phyloP scores from a whole-genome alignment of 2,888 invertebrate genomes.

The Caenorhabditis sp. region DNA sequence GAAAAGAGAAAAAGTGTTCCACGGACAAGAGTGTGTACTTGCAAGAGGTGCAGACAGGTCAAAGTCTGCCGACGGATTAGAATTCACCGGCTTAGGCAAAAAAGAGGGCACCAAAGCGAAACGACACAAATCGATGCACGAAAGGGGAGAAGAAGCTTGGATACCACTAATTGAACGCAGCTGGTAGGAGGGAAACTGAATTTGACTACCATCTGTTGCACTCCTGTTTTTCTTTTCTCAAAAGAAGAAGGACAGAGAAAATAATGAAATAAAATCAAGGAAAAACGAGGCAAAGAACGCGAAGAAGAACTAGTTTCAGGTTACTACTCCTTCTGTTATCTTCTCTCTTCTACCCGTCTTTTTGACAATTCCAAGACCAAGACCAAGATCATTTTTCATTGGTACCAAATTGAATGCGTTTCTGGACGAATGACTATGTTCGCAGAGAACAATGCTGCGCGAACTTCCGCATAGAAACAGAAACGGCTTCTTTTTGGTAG shows the following conservation, averaged over 20 bases:
- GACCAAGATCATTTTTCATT: conserved; percentile 5
- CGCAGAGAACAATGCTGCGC: neutral
- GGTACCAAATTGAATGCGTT: neutral
- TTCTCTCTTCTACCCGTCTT: neutral
- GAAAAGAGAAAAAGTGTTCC: conserved; percentile 29
- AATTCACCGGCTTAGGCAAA: conserved; percentile 16
- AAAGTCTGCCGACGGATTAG: conserved; percentile 23
- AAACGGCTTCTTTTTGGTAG: neutral
- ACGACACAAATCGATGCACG: conserved; percentile 12
- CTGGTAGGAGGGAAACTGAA: neutral
- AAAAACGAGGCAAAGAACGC: conserved; percentile 6
- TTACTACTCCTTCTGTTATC: conserved; percentile 26
- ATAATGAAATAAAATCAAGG: conserved; percentile 16
- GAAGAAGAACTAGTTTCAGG: conserved; percentile 32
- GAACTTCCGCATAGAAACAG: neutral
- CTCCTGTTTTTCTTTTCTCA: neutral
- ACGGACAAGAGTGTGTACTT: neutral
- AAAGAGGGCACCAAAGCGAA: conserved; percentile 2
- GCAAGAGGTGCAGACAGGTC: conserved; percentile 30
- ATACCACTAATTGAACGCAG: conserved; percentile 49
- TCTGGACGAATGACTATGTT: conserved; percentile 1
- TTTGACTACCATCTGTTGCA: conserved; percentile 19
- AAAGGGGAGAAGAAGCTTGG: conserved; percentile 21
- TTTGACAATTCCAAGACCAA: no score
- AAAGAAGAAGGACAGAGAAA: neutral